Evolutionary conservation across 35 echinoderm and acorn worm genomes (phyloP).

Genomic region (Apostichopus californicus): DNA sequence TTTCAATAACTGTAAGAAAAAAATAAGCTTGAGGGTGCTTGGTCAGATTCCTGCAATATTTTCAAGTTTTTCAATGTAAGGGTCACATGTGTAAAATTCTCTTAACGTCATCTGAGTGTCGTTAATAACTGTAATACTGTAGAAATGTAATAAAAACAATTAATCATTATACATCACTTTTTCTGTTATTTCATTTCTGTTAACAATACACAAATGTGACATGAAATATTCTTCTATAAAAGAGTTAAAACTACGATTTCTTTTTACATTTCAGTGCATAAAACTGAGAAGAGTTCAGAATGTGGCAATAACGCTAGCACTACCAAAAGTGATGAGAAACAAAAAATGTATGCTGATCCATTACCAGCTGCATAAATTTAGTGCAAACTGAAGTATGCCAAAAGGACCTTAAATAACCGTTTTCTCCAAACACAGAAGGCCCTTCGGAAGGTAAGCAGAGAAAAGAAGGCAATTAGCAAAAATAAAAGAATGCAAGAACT

Average conservation of each 20-base stretch:
- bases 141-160: no score
- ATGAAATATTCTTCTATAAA: no score
- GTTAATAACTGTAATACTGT: no score
- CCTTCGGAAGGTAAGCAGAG: background rate
- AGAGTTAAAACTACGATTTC: background rate
- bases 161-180: no score
- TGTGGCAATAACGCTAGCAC: background rate
- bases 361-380: background rate
- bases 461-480: background rate
- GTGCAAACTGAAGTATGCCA: background rate
- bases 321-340: background rate
- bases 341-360: background rate
- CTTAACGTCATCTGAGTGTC: no score
- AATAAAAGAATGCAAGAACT: background rate
- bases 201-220: no score
- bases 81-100: no score
- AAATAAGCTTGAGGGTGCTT: no score
- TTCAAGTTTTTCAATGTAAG: no score
- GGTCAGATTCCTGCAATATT: no score
- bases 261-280: background rate
- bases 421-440: background rate
- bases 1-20: no score
- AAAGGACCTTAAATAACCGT: background rate
- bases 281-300: background rate
- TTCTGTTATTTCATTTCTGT: no score